phyloP scores from a whole-genome alignment of 2,797 vertebrate genomes.

The Pantherophis alleghaniensis region DNA sequence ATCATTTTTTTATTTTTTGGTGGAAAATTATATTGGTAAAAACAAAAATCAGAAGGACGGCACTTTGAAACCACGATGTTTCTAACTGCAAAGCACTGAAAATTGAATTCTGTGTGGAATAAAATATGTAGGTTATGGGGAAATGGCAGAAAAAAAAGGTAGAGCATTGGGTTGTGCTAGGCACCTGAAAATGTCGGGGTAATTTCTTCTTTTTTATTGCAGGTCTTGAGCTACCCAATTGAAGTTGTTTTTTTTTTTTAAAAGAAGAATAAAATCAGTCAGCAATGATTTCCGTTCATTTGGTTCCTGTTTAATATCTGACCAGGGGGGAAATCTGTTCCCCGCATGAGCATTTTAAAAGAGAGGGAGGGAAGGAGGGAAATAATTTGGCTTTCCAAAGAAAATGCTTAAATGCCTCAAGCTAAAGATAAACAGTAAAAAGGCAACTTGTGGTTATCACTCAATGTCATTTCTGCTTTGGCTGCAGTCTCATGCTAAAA shows the following conservation, averaged over 20 bases:
- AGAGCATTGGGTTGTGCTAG: slow-evolving; percentile 32
- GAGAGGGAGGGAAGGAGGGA: background rate
- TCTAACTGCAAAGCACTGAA: slow-evolving; percentile 8
- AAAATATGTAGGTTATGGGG: slow-evolving; percentile 22
- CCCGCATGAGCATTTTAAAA: slow-evolving; percentile 5
- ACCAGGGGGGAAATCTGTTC: background rate
- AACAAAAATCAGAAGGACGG: background rate
- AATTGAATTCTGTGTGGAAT: slow-evolving; percentile 16
- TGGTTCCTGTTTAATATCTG: slow-evolving; percentile 32
- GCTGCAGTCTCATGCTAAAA: slow-evolving; percentile 49
- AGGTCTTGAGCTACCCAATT: background rate
- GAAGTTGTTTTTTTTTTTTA: background rate
- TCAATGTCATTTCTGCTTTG: slow-evolving; percentile 57
- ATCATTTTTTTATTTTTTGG: background rate
- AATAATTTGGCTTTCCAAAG: slow-evolving; percentile 37
- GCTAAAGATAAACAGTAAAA: slow-evolving; percentile 56
- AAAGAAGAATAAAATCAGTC: slow-evolving; percentile 12
- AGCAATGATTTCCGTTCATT: slow-evolving; percentile 28
- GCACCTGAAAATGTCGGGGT: background rate
- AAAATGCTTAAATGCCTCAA: slow-evolving; percentile 26
- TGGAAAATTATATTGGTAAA: slow-evolving; percentile 24
- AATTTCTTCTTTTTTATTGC: slow-evolving; percentile 15
- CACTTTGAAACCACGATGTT: slow-evolving; percentile 11
- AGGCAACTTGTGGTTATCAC: slow-evolving; percentile 24
- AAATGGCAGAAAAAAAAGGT: background rate